A percentile compares a stretch with the other conserved stretches of the same genome.
Evolutionary conservation across 92 coral and sea anemone species (phyloP).

Genomic region (Epizoanthus fatuus): DNA sequence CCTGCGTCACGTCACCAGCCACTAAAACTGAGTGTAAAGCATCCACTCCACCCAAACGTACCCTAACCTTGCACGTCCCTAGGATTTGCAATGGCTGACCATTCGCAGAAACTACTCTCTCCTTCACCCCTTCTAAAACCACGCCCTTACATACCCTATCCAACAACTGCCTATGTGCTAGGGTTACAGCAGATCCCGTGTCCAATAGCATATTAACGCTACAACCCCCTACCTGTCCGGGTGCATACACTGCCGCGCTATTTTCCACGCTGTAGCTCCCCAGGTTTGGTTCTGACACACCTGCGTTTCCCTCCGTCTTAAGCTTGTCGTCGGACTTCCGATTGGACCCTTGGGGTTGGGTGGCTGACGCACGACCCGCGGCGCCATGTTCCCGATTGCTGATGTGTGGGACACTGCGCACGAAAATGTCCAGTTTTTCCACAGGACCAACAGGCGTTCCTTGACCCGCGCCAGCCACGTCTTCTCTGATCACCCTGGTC

Average conservation of each 20-base stretch:
- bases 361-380: slow-evolving; percentile 33
- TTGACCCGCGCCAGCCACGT: not conserved
- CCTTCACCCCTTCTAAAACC: not conserved
- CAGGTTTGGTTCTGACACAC: not conserved
- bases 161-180: slow-evolving; percentile 38
- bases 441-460: slow-evolving; percentile 31
- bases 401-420: not conserved
- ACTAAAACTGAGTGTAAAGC: slow-evolving; percentile 52
- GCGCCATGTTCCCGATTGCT: slow-evolving; percentile 29
- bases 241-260: slow-evolving; percentile 50
- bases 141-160: not conserved
- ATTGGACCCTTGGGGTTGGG: not conserved
- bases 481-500: not conserved
- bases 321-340: no score
- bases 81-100: slow-evolving; percentile 45
- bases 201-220: slow-evolving; percentile 46
- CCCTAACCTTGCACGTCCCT: slow-evolving; percentile 38
- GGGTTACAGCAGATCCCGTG: slow-evolving; percentile 61
- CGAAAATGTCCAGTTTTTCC: slow-evolving; percentile 38
- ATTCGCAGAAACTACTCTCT: slow-evolving; percentile 50
- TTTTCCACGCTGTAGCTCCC: slow-evolving; percentile 57
- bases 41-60: slow-evolving; percentile 31
- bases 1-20: slow-evolving; percentile 59
- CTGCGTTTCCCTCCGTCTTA: not conserved
- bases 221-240: slow-evolving; percentile 47